These are phyloP conservation scores for Fulmarus glacialis DNA, from an alignment of 2,113 vertebrate genomes.

Conservation along the genomic window DNA sequence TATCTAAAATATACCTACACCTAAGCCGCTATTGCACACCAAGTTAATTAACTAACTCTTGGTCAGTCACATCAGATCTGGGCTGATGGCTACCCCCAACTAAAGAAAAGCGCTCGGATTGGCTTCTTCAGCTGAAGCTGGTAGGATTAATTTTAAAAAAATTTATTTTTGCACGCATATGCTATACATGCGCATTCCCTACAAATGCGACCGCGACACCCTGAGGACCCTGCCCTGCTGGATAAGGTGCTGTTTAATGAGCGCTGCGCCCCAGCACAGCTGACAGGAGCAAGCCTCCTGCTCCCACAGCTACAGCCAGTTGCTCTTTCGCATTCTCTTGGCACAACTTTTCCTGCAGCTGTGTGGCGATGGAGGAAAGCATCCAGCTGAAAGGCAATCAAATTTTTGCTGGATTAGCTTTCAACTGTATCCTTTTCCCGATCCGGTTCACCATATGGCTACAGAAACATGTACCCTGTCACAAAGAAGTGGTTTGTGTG, in stretches of 20 bases:
- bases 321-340: background rate
- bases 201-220: rapidly evolving
- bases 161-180: background rate
- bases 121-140: background rate
- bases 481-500: background rate
- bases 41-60: background rate
- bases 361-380: background rate
- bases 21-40: background rate
- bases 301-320: background rate
- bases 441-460: background rate
- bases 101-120: background rate
- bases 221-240: background rate
- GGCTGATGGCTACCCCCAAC: background rate
- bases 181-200: background rate
- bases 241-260: background rate
- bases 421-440: background rate
- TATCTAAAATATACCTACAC: background rate
- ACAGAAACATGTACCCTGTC: background rate
- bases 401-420: constrained; percentile 18
- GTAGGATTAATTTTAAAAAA: background rate
- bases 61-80: background rate
- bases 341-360: constrained; percentile 27
- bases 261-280: background rate
- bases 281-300: background rate
- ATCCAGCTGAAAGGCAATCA: background rate